Percentiles rank a stretch among this genome's conserved stretches.
These are phyloP conservation scores for Elysia chlorotica DNA, from an alignment of 1,140 invertebrate genomes.

Conservation along the genomic window DNA sequence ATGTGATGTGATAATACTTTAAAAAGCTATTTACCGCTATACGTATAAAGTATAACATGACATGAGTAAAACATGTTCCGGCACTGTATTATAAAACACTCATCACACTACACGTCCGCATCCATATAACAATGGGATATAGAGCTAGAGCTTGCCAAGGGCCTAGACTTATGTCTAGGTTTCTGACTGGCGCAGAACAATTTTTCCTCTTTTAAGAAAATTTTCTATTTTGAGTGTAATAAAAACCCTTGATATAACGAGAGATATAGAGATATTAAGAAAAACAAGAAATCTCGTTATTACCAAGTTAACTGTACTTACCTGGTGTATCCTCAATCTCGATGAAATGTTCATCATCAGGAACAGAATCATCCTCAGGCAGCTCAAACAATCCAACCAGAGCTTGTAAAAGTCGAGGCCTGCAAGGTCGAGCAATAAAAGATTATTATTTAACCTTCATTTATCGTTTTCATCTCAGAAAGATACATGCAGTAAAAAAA, in stretches of 20 bases:
- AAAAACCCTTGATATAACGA: neutral
- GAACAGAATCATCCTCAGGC: constrained; percentile 77
- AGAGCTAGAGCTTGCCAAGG: neutral
- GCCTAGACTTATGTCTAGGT: neutral
- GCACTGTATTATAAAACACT: constrained; percentile 2
- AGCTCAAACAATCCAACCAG: constrained; percentile 87
- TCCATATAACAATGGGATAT: neutral
- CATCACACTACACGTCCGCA: neutral
- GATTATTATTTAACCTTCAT: too few relatives aligned
- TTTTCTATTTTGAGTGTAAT: neutral
- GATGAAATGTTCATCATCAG: constrained; percentile 84
- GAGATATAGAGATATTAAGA: neutral
- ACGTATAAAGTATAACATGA: too few relatives aligned
- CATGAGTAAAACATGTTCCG: too few relatives aligned
- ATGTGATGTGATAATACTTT: too few relatives aligned
- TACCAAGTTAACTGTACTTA: too few relatives aligned
- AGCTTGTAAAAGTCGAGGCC: constrained; percentile 70
- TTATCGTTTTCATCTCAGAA: too few relatives aligned
- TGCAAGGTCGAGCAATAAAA: too few relatives aligned
- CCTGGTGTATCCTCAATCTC: constrained; percentile 81
- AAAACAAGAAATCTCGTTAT: neutral
- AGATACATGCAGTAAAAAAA: too few relatives aligned
- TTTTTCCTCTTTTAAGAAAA: neutral
- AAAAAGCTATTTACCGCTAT: too few relatives aligned
- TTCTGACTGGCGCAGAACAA: neutral